phyloP scores from a whole-genome alignment of 2,797 vertebrate species.

The Arremon aurantiirostris region DNA sequence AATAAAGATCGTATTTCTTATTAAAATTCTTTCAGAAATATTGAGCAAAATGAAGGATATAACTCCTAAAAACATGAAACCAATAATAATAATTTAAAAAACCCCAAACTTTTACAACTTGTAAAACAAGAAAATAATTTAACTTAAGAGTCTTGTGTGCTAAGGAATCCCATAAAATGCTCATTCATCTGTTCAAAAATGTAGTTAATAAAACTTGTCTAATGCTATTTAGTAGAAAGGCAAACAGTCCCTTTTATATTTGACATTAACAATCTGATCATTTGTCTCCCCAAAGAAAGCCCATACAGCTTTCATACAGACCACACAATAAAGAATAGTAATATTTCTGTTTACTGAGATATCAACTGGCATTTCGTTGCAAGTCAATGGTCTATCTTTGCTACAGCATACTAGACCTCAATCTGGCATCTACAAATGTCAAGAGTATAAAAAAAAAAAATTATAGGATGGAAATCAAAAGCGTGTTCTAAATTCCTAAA shows the following conservation, averaged over 20 bases:
- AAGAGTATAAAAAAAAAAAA: constrained; percentile 73
- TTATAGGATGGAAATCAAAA: constrained; percentile 71
- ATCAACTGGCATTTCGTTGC: constrained; percentile 87
- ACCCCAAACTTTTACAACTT: background rate
- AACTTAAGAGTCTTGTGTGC: background rate
- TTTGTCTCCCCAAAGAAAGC: constrained; percentile 83
- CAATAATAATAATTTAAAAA: background rate
- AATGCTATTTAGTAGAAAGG: constrained; percentile 68
- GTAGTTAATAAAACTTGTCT: constrained; percentile 61
- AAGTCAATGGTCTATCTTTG: constrained; percentile 81
- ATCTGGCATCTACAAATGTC: constrained; percentile 93
- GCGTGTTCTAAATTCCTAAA: constrained; percentile 66
- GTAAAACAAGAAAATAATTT: background rate
- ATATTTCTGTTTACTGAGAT: constrained; percentile 92
- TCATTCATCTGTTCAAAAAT: constrained; percentile 6
- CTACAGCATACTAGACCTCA: constrained; percentile 84
- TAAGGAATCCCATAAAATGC: background rate
- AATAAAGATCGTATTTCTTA: background rate
- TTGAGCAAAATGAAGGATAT: background rate
- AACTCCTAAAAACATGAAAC: background rate
- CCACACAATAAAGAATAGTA: constrained; percentile 88
- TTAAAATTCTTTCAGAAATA: background rate
- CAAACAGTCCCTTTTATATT: constrained; percentile 78
- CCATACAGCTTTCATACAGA: constrained; percentile 80
- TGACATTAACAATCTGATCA: constrained; percentile 94